Evolutionary conservation across 2,797 vertebrate species (phyloP).

Genomic region (Malacoraja senta): DNA sequence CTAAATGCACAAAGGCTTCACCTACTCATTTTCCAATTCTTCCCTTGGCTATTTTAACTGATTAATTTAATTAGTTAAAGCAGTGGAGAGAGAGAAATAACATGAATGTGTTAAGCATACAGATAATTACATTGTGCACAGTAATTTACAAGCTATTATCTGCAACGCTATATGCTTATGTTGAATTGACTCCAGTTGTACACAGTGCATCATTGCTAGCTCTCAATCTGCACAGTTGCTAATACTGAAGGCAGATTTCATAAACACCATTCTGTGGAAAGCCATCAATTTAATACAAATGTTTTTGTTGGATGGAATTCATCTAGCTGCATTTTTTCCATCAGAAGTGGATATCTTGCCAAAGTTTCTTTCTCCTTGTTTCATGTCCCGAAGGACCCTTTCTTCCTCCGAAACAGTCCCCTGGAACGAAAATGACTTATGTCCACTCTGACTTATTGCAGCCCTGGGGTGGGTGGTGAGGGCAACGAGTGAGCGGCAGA

Average conservation of each 20-base stretch:
- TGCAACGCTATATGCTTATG: neutral
- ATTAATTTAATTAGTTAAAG: constrained; percentile 15
- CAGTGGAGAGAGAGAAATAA: neutral
- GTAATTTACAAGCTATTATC: constrained; percentile 8
- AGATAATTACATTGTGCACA: neutral
- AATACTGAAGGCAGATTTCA: neutral
- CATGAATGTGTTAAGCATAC: neutral
- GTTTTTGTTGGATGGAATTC: neutral
- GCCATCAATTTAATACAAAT: neutral
- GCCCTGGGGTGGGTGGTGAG: too few species aligned
- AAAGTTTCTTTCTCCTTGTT: neutral
- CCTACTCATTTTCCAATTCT: neutral
- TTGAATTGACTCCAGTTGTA: neutral
- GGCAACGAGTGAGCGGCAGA: too few species aligned
- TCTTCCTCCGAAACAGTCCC: too few species aligned
- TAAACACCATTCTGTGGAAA: neutral
- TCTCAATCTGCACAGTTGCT: neutral
- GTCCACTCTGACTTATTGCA: too few species aligned
- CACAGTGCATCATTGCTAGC: neutral
- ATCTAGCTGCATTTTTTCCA: neutral
- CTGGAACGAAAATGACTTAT: too few species aligned
- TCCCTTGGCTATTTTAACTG: neutral
- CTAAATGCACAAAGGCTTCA: neutral
- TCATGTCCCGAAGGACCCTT: too few species aligned
- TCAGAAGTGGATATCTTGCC: neutral